phyloP scores from a whole-genome alignment of 2,797 vertebrate genomes.

The Heteromormyrus szaboi region DNA sequence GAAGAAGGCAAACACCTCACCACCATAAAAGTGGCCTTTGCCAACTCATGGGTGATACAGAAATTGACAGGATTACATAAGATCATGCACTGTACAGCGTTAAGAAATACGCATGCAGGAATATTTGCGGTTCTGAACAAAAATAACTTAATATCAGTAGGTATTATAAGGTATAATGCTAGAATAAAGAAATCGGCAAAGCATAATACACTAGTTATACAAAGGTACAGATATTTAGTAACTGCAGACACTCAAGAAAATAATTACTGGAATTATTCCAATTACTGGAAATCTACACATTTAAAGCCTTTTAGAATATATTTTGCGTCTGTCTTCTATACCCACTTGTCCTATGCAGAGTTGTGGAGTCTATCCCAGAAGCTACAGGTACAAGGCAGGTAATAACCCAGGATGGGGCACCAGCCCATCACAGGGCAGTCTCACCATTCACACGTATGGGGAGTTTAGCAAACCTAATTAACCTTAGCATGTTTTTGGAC shows the following conservation, averaged over 20 bases:
- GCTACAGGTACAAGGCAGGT: not conserved
- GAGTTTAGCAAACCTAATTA: not conserved
- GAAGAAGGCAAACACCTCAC: not conserved
- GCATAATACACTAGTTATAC: not conserved
- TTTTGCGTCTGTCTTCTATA: not conserved
- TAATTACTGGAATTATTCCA: not conserved
- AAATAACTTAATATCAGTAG: not conserved
- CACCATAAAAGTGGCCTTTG: not conserved
- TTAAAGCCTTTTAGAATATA: not conserved
- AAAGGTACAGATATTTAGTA: not conserved
- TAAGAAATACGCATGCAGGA: not conserved
- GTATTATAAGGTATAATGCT: not conserved
- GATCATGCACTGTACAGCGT: not conserved
- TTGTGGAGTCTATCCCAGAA: not conserved
- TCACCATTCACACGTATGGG: not conserved
- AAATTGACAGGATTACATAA: not conserved
- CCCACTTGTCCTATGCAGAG: not conserved
- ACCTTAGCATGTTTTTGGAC: not conserved
- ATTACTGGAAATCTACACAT: not conserved
- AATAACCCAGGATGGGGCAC: not conserved
- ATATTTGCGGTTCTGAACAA: not conserved
- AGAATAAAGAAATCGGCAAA: not conserved
- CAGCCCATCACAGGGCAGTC: not conserved
- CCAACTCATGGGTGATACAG: not conserved
- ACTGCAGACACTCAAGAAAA: not conserved